Evolutionary conservation across 2,113 vertebrate genomes (phyloP), one percentile per base, ranked within the genome.

Genomic region (Strigops habroptila): DNA sequence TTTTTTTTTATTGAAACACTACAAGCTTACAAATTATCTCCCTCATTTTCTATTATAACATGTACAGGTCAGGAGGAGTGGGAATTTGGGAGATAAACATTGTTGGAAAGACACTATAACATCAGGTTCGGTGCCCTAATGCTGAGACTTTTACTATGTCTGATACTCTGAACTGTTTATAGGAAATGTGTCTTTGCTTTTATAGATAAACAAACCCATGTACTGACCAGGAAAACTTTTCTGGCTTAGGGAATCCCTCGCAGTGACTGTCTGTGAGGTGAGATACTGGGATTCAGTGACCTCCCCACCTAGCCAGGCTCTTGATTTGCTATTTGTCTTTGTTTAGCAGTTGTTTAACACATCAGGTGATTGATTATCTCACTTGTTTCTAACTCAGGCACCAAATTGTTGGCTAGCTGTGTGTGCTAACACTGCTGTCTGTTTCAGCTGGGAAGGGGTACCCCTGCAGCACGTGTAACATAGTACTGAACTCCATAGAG

Each of bases 401-500:
- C 6, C 17, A 33, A 23, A 44, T 67, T 86, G 67, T 18, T 93
- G 81, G 59, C 52, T 96, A 71, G 90, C 91, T 88, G 35, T 78
- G 59, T 93, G 68, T 94, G 86, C 96, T 97, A 93, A 96, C 73
- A 86, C 57, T 98, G 89, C 44, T 97, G 57, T 98, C 83, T 98
- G 70, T 97, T 97, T 99, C 99, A 98, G 98, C 98, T n/a, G 98
- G 98, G 70, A 99, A 99, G 93, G 99, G 99, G 65, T 99, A 99
- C 93, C 98, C 98, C 18, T 99, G 99, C 97, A 98, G 97, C 84
- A 97, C 99, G 27, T 99, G 99, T 97, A 99, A 98, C 95, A 98
- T 99, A 82, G 98, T 99, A 59, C 98, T 99, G 73, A 99, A 99
- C 98, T 99, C 99, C 46, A 99, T 99, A 98, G 99, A 99, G 82